phyloP scores from a whole-genome alignment of 2,113 vertebrate genomes.

The Brachypteracias leptosomus region DNA sequence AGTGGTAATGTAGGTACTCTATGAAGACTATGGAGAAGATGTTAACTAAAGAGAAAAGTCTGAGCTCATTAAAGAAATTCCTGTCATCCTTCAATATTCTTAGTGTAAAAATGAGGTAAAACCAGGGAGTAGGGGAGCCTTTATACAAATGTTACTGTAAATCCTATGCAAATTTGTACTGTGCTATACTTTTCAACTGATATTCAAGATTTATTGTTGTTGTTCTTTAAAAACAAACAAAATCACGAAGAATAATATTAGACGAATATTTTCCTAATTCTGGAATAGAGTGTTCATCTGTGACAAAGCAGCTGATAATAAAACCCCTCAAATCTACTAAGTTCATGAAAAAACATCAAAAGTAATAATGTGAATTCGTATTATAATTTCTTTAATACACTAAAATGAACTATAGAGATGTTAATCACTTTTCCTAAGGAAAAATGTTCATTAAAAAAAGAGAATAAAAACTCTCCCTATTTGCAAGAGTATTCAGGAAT shows the following conservation, averaged over 20 bases:
- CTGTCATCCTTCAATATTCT: not conserved
- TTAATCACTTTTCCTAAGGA: not conserved
- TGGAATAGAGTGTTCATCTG: not conserved
- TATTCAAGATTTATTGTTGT: not conserved
- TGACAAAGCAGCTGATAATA: not conserved
- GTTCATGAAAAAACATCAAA: fast-evolving
- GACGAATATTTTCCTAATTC: not conserved
- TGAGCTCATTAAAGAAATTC: not conserved
- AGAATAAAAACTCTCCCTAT: not conserved
- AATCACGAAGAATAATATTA: not conserved
- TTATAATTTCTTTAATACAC: not conserved
- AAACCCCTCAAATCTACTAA: fast-evolving
- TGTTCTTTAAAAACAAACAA: not conserved
- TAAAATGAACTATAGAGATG: not conserved
- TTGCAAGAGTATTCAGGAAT: not conserved
- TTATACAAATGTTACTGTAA: fast-evolving
- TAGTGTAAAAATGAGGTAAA: not conserved
- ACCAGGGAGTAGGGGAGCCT: not conserved
- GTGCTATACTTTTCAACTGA: not conserved
- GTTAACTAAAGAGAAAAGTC: not conserved
- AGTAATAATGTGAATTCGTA: not conserved
- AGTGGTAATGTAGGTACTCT: fast-evolving
- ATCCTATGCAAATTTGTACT: not conserved
- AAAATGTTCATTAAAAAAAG: not conserved
- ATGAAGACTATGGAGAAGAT: not conserved